A percentile compares a stretch with the other conserved stretches of the same genome.
Evolutionary conservation across 2,888 invertebrate genomes (phyloP).

Genomic region (Norana najaformis): DNA sequence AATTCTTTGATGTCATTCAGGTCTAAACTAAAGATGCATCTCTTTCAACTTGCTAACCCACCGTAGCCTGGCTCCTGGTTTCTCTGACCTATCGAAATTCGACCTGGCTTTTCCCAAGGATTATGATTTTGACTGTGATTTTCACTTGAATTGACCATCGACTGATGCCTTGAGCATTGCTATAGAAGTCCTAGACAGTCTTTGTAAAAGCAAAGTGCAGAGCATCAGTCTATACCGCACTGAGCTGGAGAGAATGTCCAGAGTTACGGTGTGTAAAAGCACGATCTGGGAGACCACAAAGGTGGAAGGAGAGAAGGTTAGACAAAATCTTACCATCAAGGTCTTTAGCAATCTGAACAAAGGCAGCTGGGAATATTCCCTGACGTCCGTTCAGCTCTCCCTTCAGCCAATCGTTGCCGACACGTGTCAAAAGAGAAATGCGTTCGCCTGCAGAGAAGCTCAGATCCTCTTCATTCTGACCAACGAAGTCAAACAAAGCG

Average conservation of each 20-base stretch:
- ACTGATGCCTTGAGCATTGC: too few species aligned
- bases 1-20: too few species aligned
- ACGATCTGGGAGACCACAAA: not conserved
- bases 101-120: too few species aligned
- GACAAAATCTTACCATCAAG: not conserved
- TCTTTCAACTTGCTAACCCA: too few species aligned
- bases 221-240: not conserved
- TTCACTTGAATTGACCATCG: too few species aligned
- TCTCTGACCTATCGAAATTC: too few species aligned
- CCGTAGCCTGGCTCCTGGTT: too few species aligned
- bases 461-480: conserved; percentile 51
- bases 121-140: too few species aligned
- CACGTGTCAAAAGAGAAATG: conserved; percentile 47
- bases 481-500: conserved; percentile 49
- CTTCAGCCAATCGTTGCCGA: conserved; percentile 54
- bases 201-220: not conserved
- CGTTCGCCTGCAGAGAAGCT: conserved; percentile 50
- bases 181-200: not conserved
- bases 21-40: too few species aligned
- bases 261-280: not conserved
- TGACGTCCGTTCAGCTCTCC: conserved; percentile 46
- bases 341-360: conserved; percentile 46
- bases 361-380: conserved; percentile 55
- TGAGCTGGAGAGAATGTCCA: too few species aligned
- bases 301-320: not conserved